phyloP scores from a whole-genome alignment of 2,888 invertebrate genomes.

The Stenchaetothrips biformis region DNA sequence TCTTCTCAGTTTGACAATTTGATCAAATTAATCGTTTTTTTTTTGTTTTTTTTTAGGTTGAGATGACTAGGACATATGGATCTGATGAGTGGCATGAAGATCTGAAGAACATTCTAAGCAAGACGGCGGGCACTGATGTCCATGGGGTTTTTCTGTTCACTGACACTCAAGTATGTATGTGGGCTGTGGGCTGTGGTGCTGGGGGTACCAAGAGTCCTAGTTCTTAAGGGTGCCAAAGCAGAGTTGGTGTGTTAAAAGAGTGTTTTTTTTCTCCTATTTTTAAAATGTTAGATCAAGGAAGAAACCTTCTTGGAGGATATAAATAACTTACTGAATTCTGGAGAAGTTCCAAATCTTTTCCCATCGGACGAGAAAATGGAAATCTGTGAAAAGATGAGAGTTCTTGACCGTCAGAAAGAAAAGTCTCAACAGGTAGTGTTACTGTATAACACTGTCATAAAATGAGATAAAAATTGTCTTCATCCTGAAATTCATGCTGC shows the following conservation, averaged over 20 bases:
- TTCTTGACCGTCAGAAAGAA: constrained; percentile 79
- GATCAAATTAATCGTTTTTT: not conserved
- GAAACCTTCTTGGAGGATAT: constrained; percentile 91
- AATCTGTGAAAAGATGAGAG: constrained; percentile 86
- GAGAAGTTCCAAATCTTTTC: constrained; percentile 90
- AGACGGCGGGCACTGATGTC: constrained; percentile 76
- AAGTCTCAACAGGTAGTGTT: constrained; percentile 60
- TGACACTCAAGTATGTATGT: constrained; percentile 68
- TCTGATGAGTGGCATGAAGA: constrained; percentile 87
- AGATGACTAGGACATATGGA: constrained; percentile 82
- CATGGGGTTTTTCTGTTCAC: constrained; percentile 87
- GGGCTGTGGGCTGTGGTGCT: not conserved
- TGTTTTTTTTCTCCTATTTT: not conserved
- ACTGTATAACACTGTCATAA: not conserved
- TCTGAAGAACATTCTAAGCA: constrained; percentile 72
- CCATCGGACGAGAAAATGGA: constrained; percentile 80
- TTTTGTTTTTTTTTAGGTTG: constrained; percentile 63
- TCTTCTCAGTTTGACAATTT: too few relatives aligned
- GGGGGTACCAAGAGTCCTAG: not conserved
- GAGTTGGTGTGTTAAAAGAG: too few relatives aligned
- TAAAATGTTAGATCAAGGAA: constrained; percentile 68
- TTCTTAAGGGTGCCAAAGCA: too few relatives aligned
- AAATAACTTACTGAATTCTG: constrained; percentile 85
- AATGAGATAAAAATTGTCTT: not conserved
- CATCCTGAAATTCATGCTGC: not conserved